These are phyloP conservation scores for Tubiluchus corallicola DNA, from an alignment of 2,888 invertebrate genomes.

Conservation along the genomic window DNA sequence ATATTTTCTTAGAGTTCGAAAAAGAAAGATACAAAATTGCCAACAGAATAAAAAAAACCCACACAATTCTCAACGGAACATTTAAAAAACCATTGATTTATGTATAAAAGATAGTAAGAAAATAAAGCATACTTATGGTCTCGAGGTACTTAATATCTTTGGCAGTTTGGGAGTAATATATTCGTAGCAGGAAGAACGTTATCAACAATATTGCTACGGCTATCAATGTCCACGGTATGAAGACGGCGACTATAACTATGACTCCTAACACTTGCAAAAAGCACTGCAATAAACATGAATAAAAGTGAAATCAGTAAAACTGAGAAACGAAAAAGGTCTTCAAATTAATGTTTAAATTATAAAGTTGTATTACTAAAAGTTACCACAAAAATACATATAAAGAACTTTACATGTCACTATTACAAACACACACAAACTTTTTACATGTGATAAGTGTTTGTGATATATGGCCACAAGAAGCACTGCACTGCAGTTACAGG, in stretches of 20 bases:
- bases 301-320: not conserved
- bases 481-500: no score
- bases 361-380: constrained; percentile 7
- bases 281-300: constrained; percentile 28
- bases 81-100: no score
- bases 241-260: constrained; percentile 43
- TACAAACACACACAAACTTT: no score
- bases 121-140: constrained; percentile 34
- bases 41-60: no score
- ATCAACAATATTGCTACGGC: constrained; percentile 49
- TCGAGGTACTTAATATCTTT: constrained; percentile 47
- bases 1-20: no score
- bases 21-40: no score
- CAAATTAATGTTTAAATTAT: not conserved
- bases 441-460: no score
- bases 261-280: constrained; percentile 44
- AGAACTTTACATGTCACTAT: no score
- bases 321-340: not conserved
- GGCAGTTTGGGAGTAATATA: constrained; percentile 57
- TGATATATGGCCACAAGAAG: no score
- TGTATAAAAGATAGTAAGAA: no score
- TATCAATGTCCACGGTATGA: constrained; percentile 52
- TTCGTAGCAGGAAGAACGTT: constrained; percentile 52
- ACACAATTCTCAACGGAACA: no score
- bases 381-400: not conserved